Evolutionary conservation across 2,113 vertebrate species (phyloP).

Genomic region (Thunnus maccoyii): DNA sequence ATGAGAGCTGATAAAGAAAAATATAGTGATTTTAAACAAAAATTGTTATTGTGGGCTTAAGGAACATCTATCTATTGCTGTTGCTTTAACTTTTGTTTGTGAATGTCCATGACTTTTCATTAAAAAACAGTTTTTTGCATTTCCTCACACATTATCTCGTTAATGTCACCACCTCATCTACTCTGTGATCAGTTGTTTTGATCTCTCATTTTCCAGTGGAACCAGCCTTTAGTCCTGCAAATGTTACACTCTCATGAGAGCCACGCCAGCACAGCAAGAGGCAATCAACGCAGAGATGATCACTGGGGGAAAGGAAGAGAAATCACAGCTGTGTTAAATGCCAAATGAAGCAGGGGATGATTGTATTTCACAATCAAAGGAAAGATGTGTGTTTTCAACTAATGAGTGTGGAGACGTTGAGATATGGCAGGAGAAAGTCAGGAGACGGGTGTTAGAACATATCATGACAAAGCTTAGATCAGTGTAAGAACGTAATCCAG

Average conservation of each 20-base stretch:
- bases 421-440: constrained; percentile 39
- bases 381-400: constrained; percentile 35
- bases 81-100: constrained; percentile 42
- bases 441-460: constrained; percentile 60
- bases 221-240: constrained; percentile 42
- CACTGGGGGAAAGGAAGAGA: constrained; percentile 32
- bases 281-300: constrained; percentile 59
- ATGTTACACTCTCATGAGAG: constrained; percentile 46
- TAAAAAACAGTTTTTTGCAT: constrained; percentile 68
- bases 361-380: constrained; percentile 73
- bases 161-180: constrained; percentile 51
- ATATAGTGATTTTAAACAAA: constrained; percentile 32
- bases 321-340: constrained; percentile 79
- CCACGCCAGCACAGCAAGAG: constrained; percentile 40
- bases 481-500: constrained; percentile 59
- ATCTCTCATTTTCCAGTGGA: constrained; percentile 42
- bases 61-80: constrained; percentile 28
- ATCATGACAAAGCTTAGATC: constrained; percentile 73
- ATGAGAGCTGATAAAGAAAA: constrained; percentile 23
- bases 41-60: constrained; percentile 21
- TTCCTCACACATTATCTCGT: constrained; percentile 33
- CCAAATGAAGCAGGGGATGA: constrained; percentile 72
- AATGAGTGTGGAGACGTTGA: constrained; percentile 50
- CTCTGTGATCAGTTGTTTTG: constrained; percentile 35
- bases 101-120: constrained; percentile 70